phyloP scores from a whole-genome alignment of 2,113 vertebrate genomes.

The Campylorhamphus procurvoides region DNA sequence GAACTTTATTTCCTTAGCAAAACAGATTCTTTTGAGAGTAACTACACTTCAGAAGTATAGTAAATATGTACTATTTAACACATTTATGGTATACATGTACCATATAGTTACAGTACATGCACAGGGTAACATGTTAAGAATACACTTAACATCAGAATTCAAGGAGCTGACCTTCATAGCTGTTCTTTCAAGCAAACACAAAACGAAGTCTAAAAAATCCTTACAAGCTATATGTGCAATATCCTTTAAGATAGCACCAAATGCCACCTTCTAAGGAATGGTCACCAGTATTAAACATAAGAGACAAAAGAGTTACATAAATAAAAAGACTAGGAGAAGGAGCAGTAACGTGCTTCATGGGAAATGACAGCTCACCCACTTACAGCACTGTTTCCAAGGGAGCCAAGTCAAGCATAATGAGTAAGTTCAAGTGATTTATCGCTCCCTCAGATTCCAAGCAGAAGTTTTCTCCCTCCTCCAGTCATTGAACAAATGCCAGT shows the following conservation, averaged over 20 bases:
- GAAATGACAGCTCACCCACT: constrained; percentile 19
- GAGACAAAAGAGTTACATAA: background rate
- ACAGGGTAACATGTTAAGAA: background rate
- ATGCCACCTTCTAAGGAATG: background rate
- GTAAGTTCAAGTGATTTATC: background rate
- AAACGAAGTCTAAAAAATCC: background rate
- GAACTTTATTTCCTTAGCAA: background rate
- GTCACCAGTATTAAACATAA: background rate
- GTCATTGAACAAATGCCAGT: background rate
- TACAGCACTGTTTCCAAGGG: background rate
- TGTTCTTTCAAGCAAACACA: background rate
- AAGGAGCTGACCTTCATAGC: background rate
- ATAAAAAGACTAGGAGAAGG: background rate
- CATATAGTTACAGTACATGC: background rate
- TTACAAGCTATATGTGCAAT: background rate
- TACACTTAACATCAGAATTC: background rate
- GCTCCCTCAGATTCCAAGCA: background rate
- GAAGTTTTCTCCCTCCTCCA: background rate
- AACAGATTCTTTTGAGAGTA: background rate
- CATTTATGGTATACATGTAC: background rate
- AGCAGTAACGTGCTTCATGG: background rate
- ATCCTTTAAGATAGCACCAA: background rate
- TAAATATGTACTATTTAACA: background rate
- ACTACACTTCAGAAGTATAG: background rate
- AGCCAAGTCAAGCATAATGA: constrained; percentile 4